A percentile compares a stretch with the other conserved stretches of the same genome.
phyloP scores from a whole-genome alignment of 2,113 vertebrate genomes.

The Cyphomyrus discorhynchus region DNA sequence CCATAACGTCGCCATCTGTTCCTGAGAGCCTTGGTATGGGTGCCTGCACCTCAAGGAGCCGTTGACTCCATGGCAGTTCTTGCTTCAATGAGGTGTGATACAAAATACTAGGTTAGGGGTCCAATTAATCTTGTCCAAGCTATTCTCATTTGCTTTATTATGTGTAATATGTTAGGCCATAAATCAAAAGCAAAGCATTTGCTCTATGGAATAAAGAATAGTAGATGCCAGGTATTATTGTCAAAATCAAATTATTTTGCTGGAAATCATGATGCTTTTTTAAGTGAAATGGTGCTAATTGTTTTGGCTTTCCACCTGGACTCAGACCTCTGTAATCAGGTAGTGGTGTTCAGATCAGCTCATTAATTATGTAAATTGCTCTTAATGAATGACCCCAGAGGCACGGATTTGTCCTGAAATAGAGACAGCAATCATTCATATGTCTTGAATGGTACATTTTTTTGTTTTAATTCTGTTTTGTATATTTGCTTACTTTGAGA shows the following conservation, averaged over 20 bases:
- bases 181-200: background rate
- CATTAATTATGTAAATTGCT: background rate
- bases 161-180: background rate
- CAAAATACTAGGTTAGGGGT: background rate
- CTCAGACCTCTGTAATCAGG: background rate
- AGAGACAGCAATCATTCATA: background rate
- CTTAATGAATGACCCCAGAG: background rate
- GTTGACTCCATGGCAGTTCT: background rate
- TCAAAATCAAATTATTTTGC: no score
- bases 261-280: background rate
- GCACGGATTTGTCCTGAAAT: background rate
- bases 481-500: background rate
- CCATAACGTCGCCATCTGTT: background rate
- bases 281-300: background rate
- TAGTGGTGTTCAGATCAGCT: background rate
- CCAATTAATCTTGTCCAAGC: background rate
- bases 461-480: background rate
- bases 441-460: background rate
- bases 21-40: background rate
- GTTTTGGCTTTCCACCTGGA: background rate
- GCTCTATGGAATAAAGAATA: background rate
- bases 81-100: background rate
- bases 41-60: background rate
- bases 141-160: background rate
- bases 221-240: background rate